Base-by-base conservation (phyloP, 1,140 invertebrate genomes). In the Drepana arcuata region DNA sequence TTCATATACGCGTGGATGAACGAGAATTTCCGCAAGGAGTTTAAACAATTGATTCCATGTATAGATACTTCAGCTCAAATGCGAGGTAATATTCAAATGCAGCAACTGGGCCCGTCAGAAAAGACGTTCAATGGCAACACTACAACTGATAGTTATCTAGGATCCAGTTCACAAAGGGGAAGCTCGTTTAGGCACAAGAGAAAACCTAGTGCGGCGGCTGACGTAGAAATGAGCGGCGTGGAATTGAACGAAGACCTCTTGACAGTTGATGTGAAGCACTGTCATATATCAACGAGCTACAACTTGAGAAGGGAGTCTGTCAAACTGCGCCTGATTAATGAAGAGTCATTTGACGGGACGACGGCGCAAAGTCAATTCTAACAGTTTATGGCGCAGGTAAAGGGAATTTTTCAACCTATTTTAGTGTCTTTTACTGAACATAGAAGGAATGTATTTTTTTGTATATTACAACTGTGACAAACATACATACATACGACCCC, bases 11-110 rank as follows among this genome's bases (percentile, higher is more conserved):
- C 95, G 14, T 98, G 95, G 95, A 91, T 98, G 82, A 98, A 98
- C 80, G 96, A 98, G 54, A 98, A 97, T 80, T 99, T 99, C 68
- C 88, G 95, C 7, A 98, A 99, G 77, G 95, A 99, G 75, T 99
- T 99, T 70, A 95, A 95, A 48, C 87, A 92, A 79, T 88, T 94
- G 18, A 81, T 94, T 45, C 92, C 92, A 1, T 94, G 91, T 70
- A 93, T 93, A 37, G 84, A 85, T 49, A 78, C 84, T 7, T 83
- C 83, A 0, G 57, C 52, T 2, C 61, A 74, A 24, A 47, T 72
- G 14, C 55, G 81, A 34, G 63, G 58, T 9, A 77, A 59, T 43
- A 79, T 65, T 44, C 70, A 60, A 47, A 56, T 62, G 54, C 68
- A 77, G 43, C 73, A 85, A 37, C 53, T 85, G 38, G 74, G 71